These are phyloP conservation scores for Xestobium rufovillosum DNA, from an alignment of 2,888 invertebrate species.

Conservation along the genomic window DNA sequence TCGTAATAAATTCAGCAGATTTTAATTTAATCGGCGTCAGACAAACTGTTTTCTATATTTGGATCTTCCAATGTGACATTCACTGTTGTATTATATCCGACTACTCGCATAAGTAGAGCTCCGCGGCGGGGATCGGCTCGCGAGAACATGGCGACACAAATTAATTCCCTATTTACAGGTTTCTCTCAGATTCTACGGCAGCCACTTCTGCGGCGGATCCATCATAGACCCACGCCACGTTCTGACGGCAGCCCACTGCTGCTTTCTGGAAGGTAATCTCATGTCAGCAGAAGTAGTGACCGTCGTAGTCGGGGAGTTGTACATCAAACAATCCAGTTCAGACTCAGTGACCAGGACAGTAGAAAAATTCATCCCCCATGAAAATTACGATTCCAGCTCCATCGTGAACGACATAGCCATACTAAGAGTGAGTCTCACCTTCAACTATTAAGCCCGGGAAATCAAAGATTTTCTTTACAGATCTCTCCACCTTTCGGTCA, in stretches of 20 bases:
- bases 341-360: background rate
- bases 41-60: too few species aligned
- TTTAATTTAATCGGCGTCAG: too few species aligned
- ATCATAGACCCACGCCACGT: background rate
- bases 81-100: too few species aligned
- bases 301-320: background rate
- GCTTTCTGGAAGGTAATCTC: background rate
- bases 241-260: slow-evolving; percentile 10
- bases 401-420: background rate
- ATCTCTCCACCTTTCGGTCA: background rate
- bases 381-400: background rate
- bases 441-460: too few species aligned
- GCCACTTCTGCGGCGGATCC: slow-evolving; percentile 8
- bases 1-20: too few species aligned
- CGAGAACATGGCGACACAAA: too few species aligned
- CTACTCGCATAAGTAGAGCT: too few species aligned
- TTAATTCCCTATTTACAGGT: too few species aligned
- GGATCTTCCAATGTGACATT: too few species aligned
- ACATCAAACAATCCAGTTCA: background rate
- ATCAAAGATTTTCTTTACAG: background rate
- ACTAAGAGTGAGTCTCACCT: slow-evolving; percentile 1
- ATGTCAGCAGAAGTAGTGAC: background rate
- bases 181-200: background rate
- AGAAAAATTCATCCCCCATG: background rate
- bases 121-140: too few species aligned